Conservation (phyloP, 1,140 invertebrate species). For the Himalopsyche phryganea region DNA sequence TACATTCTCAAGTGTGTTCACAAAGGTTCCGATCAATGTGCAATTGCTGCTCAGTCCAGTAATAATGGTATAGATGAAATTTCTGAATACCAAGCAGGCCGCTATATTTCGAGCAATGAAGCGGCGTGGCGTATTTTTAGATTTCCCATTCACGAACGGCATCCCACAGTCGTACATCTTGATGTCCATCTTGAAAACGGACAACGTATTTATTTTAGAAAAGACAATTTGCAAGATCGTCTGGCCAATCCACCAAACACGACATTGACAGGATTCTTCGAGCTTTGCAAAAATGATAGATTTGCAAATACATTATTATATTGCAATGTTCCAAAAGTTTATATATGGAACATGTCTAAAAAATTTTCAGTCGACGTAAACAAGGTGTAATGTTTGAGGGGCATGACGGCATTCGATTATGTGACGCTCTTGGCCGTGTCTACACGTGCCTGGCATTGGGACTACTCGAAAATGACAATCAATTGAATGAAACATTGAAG, state of each 20-base stretch:
- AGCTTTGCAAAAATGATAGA: constrained; percentile 27
- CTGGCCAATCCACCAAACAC: neutral
- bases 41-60: too few relatives aligned
- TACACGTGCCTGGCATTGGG: too few relatives aligned
- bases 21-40: too few relatives aligned
- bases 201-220: constrained; percentile 42
- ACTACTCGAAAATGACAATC: too few relatives aligned
- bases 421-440: neutral
- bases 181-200: constrained; percentile 44
- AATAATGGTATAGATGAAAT: too few relatives aligned
- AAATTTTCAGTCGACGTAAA: neutral
- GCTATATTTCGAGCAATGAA: constrained; percentile 48
- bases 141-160: constrained; percentile 40
- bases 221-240: constrained; percentile 23
- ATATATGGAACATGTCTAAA: constrained; percentile 32
- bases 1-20: too few relatives aligned
- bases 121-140: constrained; percentile 43
- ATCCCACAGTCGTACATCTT: constrained; percentile 41
- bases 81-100: constrained; percentile 36
- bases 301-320: constrained; percentile 11
- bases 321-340: too few relatives aligned
- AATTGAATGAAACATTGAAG: too few relatives aligned
- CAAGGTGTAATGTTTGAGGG: neutral
- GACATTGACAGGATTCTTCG: constrained; percentile 40
- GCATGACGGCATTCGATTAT: neutral